Percentiles rank a stretch among this genome's conserved stretches.
Conservation (phyloP, 2,888 invertebrate genomes). For the Amiota mariae region DNA sequence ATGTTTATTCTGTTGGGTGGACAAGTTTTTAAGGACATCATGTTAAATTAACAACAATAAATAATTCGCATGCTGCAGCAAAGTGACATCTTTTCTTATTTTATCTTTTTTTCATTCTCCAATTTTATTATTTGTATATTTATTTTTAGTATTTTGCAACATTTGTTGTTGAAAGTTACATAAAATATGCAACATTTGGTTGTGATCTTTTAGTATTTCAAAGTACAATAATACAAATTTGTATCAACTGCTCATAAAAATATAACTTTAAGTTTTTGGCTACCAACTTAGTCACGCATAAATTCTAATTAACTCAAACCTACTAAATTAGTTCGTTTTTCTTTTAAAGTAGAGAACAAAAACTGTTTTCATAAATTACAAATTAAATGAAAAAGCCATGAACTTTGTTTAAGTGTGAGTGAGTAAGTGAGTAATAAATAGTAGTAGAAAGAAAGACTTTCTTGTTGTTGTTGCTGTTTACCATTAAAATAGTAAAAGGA, state of each 20-base stretch:
- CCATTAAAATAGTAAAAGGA: too few species aligned
- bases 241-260: not conserved
- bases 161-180: not conserved
- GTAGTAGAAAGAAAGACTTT: too few species aligned
- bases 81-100: not conserved
- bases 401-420: constrained; percentile 39
- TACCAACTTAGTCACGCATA: constrained; percentile 57
- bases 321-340: constrained; percentile 23
- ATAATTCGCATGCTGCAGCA: constrained; percentile 1
- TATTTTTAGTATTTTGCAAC: not conserved
- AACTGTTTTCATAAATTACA: constrained; percentile 43
- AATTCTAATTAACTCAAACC: constrained; percentile 59
- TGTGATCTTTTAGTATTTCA: not conserved
- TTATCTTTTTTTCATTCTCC: not conserved
- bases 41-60: constrained; percentile 5
- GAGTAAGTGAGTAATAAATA: too few species aligned
- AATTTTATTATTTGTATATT: not conserved
- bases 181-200: constrained; percentile 3
- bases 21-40: constrained; percentile 14
- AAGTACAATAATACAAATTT: not conserved
- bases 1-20: not conserved
- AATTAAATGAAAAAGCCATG: constrained; percentile 29
- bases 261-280: not conserved
- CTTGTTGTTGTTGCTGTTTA: too few species aligned
- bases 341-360: not conserved